Evolutionary conservation across 2,888 invertebrate genomes (phyloP).

Genomic region (Drosophila siamana): DNA sequence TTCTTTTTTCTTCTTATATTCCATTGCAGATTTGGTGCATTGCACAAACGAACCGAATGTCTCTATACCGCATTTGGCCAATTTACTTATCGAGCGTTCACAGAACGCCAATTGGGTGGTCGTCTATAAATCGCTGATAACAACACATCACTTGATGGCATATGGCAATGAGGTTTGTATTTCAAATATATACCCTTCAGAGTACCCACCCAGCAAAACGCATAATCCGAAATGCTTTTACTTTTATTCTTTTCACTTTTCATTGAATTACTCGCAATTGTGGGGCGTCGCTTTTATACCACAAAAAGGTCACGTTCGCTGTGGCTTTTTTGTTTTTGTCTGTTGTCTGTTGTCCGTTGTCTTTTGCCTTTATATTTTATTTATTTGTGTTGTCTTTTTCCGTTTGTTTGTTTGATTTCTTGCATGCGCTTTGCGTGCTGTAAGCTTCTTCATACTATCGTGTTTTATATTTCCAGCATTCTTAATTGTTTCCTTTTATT

Average conservation of each 20-base stretch:
- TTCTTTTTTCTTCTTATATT: constrained; percentile 49
- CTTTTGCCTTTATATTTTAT: constrained; percentile 18
- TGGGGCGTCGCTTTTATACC: constrained; percentile 34
- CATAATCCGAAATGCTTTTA: constrained; percentile 29
- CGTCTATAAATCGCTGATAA: constrained; percentile 98
- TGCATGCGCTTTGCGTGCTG: constrained; percentile 26
- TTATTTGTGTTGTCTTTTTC: background rate
- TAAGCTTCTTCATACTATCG: constrained; percentile 34
- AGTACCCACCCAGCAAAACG: background rate
- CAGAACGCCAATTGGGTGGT: constrained; percentile 99
- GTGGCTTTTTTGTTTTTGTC: constrained; percentile 15
- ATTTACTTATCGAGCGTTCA: constrained; percentile 98
- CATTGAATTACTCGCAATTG: constrained; percentile 26
- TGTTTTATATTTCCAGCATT: constrained; percentile 8
- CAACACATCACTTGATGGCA: constrained; percentile 99
- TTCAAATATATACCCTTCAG: background rate
- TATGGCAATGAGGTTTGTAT: constrained; percentile 98
- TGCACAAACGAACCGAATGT: constrained; percentile 99
- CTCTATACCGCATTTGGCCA: constrained; percentile 99
- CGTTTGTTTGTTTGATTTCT: constrained; percentile 24
- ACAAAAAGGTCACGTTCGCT: constrained; percentile 43
- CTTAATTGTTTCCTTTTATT: constrained; percentile 8
- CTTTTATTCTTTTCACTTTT: constrained; percentile 45
- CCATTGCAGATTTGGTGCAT: constrained; percentile 97
- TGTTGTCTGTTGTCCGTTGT: constrained; percentile 18